phyloP scores from a whole-genome alignment of 2,888 invertebrate genomes.

The Eupeodes luniger region DNA sequence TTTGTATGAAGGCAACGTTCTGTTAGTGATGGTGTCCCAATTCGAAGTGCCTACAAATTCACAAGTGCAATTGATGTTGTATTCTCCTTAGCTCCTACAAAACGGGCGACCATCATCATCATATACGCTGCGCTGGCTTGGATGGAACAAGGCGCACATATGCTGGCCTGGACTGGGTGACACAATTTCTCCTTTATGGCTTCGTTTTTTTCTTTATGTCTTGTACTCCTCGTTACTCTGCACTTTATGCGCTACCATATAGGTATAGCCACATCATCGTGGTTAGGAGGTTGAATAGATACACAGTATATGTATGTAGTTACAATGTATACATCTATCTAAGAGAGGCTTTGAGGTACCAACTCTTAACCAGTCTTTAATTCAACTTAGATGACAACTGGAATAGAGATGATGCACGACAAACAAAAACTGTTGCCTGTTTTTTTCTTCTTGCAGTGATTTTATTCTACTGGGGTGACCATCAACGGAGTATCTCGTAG shows the following conservation, averaged over 20 bases:
- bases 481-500: not conserved
- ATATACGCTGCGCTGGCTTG: not conserved
- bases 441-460: not conserved
- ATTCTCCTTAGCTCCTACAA: constrained; percentile 22
- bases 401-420: not conserved
- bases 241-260: constrained; percentile 17
- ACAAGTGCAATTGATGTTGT: constrained; percentile 66
- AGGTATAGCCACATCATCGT: constrained; percentile 22
- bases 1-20: constrained; percentile 3
- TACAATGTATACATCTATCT: no score
- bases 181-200: constrained; percentile 70
- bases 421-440: not conserved
- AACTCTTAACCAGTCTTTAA: constrained; percentile 50
- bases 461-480: constrained; percentile 54
- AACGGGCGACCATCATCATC: not conserved
- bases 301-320: not conserved
- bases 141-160: constrained; percentile 34
- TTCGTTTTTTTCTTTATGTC: constrained; percentile 30
- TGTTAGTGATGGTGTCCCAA: constrained; percentile 60
- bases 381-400: constrained; percentile 64
- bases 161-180: constrained; percentile 44
- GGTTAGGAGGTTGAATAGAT: not conserved
- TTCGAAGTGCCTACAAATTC: constrained; percentile 64
- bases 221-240: constrained; percentile 45
- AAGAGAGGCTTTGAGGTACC: constrained; percentile 23